phyloP scores from a whole-genome alignment of 2,797 vertebrate species.

The Macroramphosus scolopax region DNA sequence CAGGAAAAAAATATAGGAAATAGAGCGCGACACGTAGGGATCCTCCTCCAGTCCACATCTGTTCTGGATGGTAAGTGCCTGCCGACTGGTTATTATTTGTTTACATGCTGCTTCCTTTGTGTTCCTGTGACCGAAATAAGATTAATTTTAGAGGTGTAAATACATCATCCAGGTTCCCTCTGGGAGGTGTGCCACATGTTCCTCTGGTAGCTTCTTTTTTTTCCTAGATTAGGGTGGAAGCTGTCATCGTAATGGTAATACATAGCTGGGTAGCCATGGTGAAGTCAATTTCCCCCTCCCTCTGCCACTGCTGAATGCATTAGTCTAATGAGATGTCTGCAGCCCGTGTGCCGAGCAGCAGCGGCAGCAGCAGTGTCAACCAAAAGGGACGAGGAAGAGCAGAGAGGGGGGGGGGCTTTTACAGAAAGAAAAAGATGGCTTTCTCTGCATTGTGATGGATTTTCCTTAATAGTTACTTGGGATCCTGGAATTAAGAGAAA shows the following conservation, averaged over 20 bases:
- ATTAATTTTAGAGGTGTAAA: constrained; percentile 2
- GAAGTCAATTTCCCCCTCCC: constrained; percentile 82
- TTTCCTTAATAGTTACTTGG: constrained; percentile 55
- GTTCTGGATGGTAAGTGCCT: constrained; percentile 82
- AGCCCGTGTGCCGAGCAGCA: constrained; percentile 77
- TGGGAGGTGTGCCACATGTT: constrained; percentile 21
- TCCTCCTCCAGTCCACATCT: constrained; percentile 54
- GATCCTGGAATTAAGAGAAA: constrained; percentile 50
- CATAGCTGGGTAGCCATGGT: constrained; percentile 93
- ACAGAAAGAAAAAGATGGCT: constrained; percentile 78
- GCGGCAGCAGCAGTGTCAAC: constrained; percentile 37
- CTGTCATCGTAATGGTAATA: constrained; percentile 94
- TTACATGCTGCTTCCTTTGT: constrained; percentile 80
- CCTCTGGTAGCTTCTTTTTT: constrained; percentile 8
- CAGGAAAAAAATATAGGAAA: constrained; percentile 38
- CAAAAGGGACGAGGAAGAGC: constrained; percentile 69
- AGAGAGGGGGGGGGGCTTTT: constrained; percentile 26
- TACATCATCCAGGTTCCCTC: constrained; percentile 3
- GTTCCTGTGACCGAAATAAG: constrained; percentile 9
- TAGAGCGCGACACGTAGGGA: constrained; percentile 33
- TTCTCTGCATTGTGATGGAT: constrained; percentile 72
- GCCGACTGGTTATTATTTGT: constrained; percentile 83
- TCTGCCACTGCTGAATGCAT: constrained; percentile 93
- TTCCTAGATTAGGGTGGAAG: constrained; percentile 77
- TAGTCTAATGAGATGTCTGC: constrained; percentile 97